Evolutionary conservation across 1,140 invertebrate genomes (phyloP).

Genomic region (silkworm (Bombyx mori)): ASM3026992v2 NC_085118.1:3628001-3628500

Average conservation of each 20-base stretch:
- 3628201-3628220: conserved; percentile 7
- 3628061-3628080: conserved; percentile 4
- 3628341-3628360: too few relatives aligned
- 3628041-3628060: too few relatives aligned
- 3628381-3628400: too few relatives aligned
- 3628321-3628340: too few relatives aligned
- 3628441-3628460: too few relatives aligned
- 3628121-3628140: conserved; percentile 9
- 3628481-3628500: too few relatives aligned
- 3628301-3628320: background rate
- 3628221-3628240: conserved; percentile 5
- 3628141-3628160: conserved; percentile 11
- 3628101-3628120: conserved; percentile 1
- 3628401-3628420: too few relatives aligned
- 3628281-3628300: background rate
- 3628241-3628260: background rate
- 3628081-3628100: conserved; percentile 12
- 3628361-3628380: too few relatives aligned
- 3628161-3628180: conserved; percentile 6
- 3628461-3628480: too few relatives aligned
- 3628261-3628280: background rate
- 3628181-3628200: conserved; percentile 8
- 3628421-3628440: too few relatives aligned
- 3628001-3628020: too few relatives aligned
- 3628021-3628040: too few relatives aligned